Conservation (phyloP, 2,888 invertebrate species). For the Drosophila hawaiiensis region DNA sequence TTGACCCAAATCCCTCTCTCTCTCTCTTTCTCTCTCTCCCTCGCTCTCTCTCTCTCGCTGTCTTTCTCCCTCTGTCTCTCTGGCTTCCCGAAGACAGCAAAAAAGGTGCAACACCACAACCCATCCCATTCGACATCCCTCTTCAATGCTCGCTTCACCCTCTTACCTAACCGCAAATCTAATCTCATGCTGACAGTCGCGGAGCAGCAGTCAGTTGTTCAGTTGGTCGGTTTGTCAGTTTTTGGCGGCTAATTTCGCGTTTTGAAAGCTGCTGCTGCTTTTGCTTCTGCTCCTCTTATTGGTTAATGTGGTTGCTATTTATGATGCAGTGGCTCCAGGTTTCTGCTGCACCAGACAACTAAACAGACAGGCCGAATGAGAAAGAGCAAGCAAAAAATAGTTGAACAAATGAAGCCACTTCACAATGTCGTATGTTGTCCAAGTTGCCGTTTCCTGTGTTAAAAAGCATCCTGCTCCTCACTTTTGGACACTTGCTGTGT, state of each 20-base stretch:
- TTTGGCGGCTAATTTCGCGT: constrained; percentile 60
- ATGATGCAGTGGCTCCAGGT: constrained; percentile 37
- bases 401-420: constrained; percentile 27
- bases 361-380: neutral
- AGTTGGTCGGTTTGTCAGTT: constrained; percentile 38
- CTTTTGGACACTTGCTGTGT: neutral
- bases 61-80: neutral
- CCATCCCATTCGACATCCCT: neutral
- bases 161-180: constrained; percentile 6
- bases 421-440: constrained; percentile 63
- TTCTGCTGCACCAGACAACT: constrained; percentile 30
- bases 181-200: constrained; percentile 49
- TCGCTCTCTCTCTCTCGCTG: constrained; percentile 13
- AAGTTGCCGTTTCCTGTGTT: constrained; percentile 53
- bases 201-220: constrained; percentile 17
- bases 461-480: constrained; percentile 7
- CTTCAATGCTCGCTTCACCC: neutral
- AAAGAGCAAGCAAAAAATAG: neutral
- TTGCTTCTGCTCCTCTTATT: constrained; percentile 5
- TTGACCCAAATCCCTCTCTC: constrained; percentile 61
- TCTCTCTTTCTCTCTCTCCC: neutral
- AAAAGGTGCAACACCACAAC: neutral
- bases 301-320: constrained; percentile 55
- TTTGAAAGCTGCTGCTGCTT: constrained; percentile 30
- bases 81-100: neutral